A percentile compares a stretch with the other conserved stretches of the same genome.
These are phyloP conservation scores for Drosophila nannoptera DNA, from an alignment of 1,140 invertebrate species.

Conservation along the genomic window DNA sequence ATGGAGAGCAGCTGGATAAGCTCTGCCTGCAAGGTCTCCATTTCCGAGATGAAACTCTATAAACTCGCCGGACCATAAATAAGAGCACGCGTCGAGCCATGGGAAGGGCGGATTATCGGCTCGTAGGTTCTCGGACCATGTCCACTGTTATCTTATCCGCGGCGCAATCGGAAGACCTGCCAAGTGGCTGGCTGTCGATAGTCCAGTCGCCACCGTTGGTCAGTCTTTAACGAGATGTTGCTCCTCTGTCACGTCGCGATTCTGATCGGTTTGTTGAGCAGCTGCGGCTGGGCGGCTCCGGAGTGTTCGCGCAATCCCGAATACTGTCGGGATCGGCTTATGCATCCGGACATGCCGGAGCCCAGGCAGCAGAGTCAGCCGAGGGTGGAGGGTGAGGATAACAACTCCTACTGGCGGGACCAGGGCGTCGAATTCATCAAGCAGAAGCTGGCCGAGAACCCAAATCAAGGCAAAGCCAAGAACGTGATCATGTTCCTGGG, in stretches of 20 bases:
- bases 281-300: conserved; percentile 41
- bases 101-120: conserved; percentile 36
- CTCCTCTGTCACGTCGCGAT: conserved; percentile 39
- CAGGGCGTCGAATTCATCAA: conserved; percentile 55
- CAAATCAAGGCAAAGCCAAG: conserved; percentile 81
- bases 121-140: conserved; percentile 43
- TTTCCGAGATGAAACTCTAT: conserved; percentile 36
- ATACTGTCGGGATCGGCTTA: conserved; percentile 52
- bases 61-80: conserved; percentile 40
- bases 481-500: conserved; percentile 90
- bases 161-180: conserved; percentile 42
- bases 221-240: conserved; percentile 61
- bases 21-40: too few relatives aligned
- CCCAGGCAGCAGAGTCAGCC: not conserved
- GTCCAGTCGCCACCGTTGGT: conserved; percentile 1
- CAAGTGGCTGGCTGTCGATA: not conserved
- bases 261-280: conserved; percentile 34
- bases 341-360: conserved; percentile 63
- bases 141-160: conserved; percentile 52
- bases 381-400: conserved; percentile 57
- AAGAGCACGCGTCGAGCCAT: not conserved
- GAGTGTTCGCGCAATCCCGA: conserved; percentile 52
- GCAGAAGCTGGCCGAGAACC: conserved; percentile 51
- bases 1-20: too few relatives aligned
- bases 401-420: conserved; percentile 70